Base-by-base conservation (phyloP, 1,140 invertebrate genomes). In the Trichoplusia ni region DNA sequence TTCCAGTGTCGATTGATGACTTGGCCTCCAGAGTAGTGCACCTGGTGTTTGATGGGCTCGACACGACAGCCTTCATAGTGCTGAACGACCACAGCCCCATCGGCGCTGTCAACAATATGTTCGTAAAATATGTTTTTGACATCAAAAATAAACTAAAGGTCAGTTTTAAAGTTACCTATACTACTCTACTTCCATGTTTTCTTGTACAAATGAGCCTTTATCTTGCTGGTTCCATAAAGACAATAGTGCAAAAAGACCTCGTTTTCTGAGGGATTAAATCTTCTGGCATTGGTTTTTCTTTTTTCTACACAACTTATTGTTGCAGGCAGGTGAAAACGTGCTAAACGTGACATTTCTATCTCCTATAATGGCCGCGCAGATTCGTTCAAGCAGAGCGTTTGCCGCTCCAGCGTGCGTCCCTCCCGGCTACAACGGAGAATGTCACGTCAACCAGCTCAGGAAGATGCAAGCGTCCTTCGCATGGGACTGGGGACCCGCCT, bases 401-500 rank as follows among this genome's bases (percentile, higher is more conserved):
- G 93, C 98, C 13, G 95, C 95, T 0, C 98, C 97, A 4, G 89
- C 92, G 8, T 99, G 98, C 86, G 94, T 96, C 0, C 93, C 94
- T 2, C 68, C 87, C 0, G 87, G 89, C 1, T 98, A 99, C 75
- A 93, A 98, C 67, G 99, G 99, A 1, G 97, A 99, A 87, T 99
- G 98, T 80, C 97, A 99, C 76, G 94, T 95, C 2, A 99, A 99
- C 87, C 96, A 98, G 85, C 93, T 99, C 47, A 92, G 98, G 53
- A 99, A 99, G 91, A 98, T 98, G 94, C 98, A 99, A 91, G 95
- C 97, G 0, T 98, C 97, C 7, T 99, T 98, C 73, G 93, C 95
- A 21, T 99, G 99, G 99, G 99, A 99, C 90, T 99, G 98, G 99
- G 98, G 98, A 14, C 97, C 98, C 9, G 96, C 98, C 0, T 97